These are phyloP conservation scores for Bombyx huttoni DNA, from an alignment of 2,888 invertebrate species.

Conservation along the genomic window DNA sequence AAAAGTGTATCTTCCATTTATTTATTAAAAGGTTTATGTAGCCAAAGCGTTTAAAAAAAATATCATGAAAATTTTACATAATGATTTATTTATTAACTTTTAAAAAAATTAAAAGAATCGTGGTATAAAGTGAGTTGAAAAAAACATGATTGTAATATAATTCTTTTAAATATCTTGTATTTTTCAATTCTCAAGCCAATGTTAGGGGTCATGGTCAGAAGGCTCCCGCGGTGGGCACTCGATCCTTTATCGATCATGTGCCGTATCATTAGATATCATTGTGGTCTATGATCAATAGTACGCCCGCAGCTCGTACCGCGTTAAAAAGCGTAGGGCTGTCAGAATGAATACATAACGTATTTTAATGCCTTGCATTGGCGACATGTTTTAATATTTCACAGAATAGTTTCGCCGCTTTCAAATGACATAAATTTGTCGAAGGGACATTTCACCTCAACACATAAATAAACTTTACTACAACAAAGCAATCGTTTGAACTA, in stretches of 20 bases:
- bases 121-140: too few relatives aligned
- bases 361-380: too few relatives aligned
- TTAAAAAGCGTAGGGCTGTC: conserved; percentile 22
- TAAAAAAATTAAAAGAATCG: too few relatives aligned
- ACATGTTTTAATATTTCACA: too few relatives aligned
- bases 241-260: conserved; percentile 54
- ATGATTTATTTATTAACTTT: too few relatives aligned
- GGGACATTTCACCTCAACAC: too few relatives aligned
- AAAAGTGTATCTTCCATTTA: neutral
- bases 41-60: too few relatives aligned
- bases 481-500: neutral
- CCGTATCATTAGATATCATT: conserved; percentile 69
- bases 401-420: too few relatives aligned
- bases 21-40: neutral
- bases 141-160: too few relatives aligned
- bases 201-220: conserved; percentile 16
- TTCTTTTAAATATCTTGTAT: too few relatives aligned
- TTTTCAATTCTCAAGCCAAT: neutral
- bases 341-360: neutral
- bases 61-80: too few relatives aligned
- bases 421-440: too few relatives aligned
- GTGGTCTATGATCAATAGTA: conserved; percentile 59
- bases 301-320: conserved; percentile 18
- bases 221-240: conserved; percentile 51
- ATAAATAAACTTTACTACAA: neutral